Evolutionary conservation across 2,113 vertebrate species (phyloP).

Genomic region (Psittacus erithacus): DNA sequence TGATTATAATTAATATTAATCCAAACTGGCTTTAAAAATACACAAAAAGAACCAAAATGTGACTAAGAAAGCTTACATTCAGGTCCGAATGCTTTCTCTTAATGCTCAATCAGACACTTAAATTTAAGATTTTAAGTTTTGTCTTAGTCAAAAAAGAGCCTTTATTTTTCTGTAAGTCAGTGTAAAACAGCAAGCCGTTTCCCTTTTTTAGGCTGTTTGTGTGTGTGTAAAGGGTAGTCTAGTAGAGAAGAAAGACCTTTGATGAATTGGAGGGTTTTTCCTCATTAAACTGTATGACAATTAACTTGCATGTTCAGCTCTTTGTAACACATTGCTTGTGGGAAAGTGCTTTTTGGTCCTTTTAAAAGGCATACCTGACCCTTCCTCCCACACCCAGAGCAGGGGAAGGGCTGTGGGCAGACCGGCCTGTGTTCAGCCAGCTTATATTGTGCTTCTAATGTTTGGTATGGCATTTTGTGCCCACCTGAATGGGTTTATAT

Average conservation of each 20-base stretch:
- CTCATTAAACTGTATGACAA: neutral
- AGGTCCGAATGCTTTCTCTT: neutral
- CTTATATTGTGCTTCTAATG: accelerated
- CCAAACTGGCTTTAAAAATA: neutral
- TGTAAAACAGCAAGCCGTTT: neutral
- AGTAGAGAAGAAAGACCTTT: neutral
- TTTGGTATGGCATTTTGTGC: no score
- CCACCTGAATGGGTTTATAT: neutral
- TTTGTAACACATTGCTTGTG: neutral
- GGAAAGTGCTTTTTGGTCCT: neutral
- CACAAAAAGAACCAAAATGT: neutral
- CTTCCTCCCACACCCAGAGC: neutral
- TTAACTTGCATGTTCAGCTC: neutral
- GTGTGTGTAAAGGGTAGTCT: neutral
- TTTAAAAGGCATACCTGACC: neutral
- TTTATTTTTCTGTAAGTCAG: neutral
- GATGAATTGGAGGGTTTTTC: neutral
- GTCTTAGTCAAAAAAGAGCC: neutral
- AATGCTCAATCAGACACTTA: neutral
- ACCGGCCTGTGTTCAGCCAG: accelerated
- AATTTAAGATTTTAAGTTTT: neutral
- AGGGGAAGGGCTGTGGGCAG: neutral
- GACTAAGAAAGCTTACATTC: neutral
- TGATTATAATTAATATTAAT: neutral
- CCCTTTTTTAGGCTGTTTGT: neutral